phyloP scores from a whole-genome alignment of 2,888 invertebrate genomes.

The Melinaea menophilus region DNA sequence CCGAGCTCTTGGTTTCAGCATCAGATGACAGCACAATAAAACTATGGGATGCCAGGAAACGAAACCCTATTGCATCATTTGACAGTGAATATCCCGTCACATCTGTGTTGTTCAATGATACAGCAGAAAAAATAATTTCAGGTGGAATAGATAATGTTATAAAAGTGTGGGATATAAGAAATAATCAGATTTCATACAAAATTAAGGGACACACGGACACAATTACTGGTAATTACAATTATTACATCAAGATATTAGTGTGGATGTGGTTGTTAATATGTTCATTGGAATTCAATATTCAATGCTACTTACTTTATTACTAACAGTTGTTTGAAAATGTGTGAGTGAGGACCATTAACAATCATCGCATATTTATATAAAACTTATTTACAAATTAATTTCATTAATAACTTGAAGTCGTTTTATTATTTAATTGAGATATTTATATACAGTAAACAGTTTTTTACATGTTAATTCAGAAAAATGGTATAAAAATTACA shows the following conservation, averaged over 20 bases:
- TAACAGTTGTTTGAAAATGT: no score
- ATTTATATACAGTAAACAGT: no score
- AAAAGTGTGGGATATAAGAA: conserved; percentile 98
- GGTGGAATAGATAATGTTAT: conserved; percentile 98
- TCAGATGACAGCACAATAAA: conserved; percentile 96
- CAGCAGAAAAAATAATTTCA: conserved; percentile 95
- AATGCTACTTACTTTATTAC: no score
- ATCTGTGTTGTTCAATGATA: conserved; percentile 95
- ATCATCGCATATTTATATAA: no score
- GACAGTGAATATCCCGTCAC: conserved; percentile 89
- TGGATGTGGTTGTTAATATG: no score
- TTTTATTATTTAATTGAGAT: no score
- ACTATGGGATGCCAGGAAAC: conserved; percentile 95
- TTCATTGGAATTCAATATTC: no score
- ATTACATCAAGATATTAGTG: background rate
- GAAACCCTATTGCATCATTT: conserved; percentile 85
- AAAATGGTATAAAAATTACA: no score
- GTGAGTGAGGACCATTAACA: no score
- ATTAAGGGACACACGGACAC: conserved; percentile 97
- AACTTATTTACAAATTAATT: no score
- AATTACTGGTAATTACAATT: conserved; percentile 82
- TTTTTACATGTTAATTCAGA: no score
- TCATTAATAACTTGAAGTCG: no score
- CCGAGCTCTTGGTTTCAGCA: conserved; percentile 93
- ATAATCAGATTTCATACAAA: conserved; percentile 88